Base-by-base conservation (phyloP, 1,140 invertebrate genomes). In the Scaptomyza graminum region DNA sequence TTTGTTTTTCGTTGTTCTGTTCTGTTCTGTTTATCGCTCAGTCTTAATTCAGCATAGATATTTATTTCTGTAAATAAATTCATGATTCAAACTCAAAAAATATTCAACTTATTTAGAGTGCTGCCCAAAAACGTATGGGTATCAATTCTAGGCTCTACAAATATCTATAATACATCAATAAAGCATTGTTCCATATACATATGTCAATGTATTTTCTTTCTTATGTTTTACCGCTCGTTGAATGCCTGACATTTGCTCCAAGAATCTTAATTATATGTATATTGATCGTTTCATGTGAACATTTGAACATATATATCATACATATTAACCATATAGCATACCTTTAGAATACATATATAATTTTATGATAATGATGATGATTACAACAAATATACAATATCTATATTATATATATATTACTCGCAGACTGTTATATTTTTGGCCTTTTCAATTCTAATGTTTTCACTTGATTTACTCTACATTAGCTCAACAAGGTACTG, bases 391-490 rank as follows among this genome's bases (percentile, higher is more conserved):
- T 74, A 72, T 34, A 63, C 57, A 82, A 73, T 74, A 79, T 75
- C 51, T 88, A 79, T 83, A 41, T 41, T 39, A 39, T 39, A 39
- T 39, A 41, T n/a, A 41, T 41, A 41, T 81, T 81, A 78, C 69
- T 74, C 75, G 88, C 90, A 83, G 90, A 92, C 79, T 78, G 65
- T 91, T 88, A 91, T 91, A 90, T 92, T 92, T 91, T 92, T 91
- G 90, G 88, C 87, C 77, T 92, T 92, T 92, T 92, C 90, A 88
- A 85, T 92, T 91, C 85, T 91, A 90, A 90, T 92, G 90, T 92
- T 92, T 92, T 92, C 90, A 89, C 83, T 92, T 92, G 89, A 91
- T 90, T 91, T 92, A 90, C 90, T 92, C 90, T 91, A 91, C 91
- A 91, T 91, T 87, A 90, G 75, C 79, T 90, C 83, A 84, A 91